Conservation (phyloP, 2,888 invertebrate genomes). For the Artemia sinica region DNA sequence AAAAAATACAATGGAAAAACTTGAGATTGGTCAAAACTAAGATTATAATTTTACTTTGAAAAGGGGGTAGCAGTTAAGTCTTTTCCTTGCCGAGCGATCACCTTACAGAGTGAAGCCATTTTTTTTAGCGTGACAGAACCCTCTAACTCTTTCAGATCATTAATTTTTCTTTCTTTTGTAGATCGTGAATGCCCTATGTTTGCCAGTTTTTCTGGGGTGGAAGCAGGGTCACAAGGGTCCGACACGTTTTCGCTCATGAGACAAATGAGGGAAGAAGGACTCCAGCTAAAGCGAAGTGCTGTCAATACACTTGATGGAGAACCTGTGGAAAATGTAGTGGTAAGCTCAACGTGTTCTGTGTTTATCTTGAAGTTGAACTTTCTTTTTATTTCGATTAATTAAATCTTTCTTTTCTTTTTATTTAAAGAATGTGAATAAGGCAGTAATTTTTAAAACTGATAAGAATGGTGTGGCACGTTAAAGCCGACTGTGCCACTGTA, state of each 20-base stretch:
- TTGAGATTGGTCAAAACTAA: no score
- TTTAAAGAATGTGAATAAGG: constrained; percentile 6
- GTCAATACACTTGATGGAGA: constrained; percentile 25
- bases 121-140: no score
- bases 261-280: constrained; percentile 79
- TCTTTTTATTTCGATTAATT: constrained; percentile 9
- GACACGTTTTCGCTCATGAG: constrained; percentile 55
- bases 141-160: no score
- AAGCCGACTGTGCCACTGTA: no score
- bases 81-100: no score
- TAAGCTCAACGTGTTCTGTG: constrained; percentile 35
- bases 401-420: constrained; percentile 18
- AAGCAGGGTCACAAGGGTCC: constrained; percentile 23
- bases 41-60: no score
- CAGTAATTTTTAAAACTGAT: background rate
- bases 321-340: constrained; percentile 21
- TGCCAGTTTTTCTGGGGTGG: constrained; percentile 43
- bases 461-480: no score
- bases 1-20: no score
- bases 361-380: constrained; percentile 12
- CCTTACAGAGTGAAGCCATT: no score
- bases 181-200: constrained; percentile 92
- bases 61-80: no score
- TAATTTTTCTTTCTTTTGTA: constrained; percentile 29
- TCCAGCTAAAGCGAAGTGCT: constrained; percentile 58